These are phyloP conservation scores for Dryoscopus gambensis DNA, from an alignment of 2,113 vertebrate species.

Conservation along the genomic window DNA sequence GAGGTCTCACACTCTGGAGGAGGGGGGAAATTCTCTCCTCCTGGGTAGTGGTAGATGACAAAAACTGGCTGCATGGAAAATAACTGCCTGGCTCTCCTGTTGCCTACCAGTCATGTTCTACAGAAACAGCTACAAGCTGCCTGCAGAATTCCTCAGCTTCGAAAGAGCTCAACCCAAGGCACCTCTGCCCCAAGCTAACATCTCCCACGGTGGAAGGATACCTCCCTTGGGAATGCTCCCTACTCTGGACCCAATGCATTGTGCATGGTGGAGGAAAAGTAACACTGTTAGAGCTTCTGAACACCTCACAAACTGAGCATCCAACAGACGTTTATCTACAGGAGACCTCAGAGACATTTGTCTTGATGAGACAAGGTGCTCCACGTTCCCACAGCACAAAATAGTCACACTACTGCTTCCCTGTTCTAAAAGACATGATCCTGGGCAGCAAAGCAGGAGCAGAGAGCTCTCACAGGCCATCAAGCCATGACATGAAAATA, in stretches of 20 bases:
- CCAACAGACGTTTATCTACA: neutral
- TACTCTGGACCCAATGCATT: neutral
- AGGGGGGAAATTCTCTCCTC: neutral
- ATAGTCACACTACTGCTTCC: neutral
- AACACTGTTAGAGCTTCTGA: neutral
- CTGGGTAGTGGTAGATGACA: neutral
- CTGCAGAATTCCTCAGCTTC: neutral
- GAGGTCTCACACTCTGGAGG: neutral
- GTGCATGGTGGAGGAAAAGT: neutral
- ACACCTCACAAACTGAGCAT: neutral
- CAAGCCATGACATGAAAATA: neutral
- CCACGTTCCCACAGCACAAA: neutral
- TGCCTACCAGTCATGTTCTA: neutral
- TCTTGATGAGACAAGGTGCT: neutral
- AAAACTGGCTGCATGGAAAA: neutral
- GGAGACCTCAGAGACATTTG: neutral
- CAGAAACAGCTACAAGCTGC: neutral
- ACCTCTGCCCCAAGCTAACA: neutral
- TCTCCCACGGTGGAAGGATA: neutral
- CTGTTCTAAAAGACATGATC: neutral
- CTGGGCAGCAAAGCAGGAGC: neutral
- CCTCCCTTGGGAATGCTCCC: neutral
- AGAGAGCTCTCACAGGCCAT: neutral
- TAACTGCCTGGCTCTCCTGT: neutral
- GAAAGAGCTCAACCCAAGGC: neutral